Conservation (phyloP, 2,113 vertebrate species). For the Anolis sagrei region DNA sequence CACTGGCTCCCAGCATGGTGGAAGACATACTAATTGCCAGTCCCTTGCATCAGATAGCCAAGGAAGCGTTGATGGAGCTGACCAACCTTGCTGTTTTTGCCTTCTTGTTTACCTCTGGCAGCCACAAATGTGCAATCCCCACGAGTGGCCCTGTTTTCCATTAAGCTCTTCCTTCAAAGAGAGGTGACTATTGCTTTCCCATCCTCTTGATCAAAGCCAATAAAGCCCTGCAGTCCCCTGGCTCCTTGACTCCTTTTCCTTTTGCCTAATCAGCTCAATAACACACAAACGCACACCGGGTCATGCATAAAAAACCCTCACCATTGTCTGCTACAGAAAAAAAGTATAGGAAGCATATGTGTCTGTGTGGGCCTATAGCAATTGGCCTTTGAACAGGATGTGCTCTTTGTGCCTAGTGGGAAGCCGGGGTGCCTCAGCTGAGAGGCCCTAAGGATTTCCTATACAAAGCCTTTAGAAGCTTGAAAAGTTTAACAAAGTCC, state of each 20-base stretch:
- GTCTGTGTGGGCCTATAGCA: too few species aligned
- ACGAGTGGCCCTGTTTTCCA: neutral
- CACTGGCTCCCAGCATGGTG: too few species aligned
- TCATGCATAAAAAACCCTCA: neutral
- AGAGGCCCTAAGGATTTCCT: too few species aligned
- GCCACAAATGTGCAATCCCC: neutral
- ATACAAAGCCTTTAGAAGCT: too few species aligned
- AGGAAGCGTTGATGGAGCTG: too few species aligned
- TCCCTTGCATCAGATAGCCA: neutral
- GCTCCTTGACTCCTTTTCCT: neutral
- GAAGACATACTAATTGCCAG: too few species aligned
- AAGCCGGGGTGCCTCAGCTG: too few species aligned
- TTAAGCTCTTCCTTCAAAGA: neutral
- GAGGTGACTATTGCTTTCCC: neutral
- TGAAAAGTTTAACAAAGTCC: too few species aligned
- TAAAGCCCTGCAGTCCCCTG: accelerated
- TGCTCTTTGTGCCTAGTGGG: too few species aligned
- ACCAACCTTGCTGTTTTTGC: too few species aligned
- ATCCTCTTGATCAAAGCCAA: neutral
- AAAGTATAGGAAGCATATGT: neutral
- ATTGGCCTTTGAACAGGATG: too few species aligned
- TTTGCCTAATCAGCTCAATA: neutral
- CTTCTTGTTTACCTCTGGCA: neutral
- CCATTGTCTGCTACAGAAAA: neutral
- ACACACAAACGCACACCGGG: too few species aligned